A percentile compares a stretch with the other conserved stretches of the same genome.
Conservation (phyloP, 2,888 invertebrate genomes). For the Mycalesis mineus region DNA sequence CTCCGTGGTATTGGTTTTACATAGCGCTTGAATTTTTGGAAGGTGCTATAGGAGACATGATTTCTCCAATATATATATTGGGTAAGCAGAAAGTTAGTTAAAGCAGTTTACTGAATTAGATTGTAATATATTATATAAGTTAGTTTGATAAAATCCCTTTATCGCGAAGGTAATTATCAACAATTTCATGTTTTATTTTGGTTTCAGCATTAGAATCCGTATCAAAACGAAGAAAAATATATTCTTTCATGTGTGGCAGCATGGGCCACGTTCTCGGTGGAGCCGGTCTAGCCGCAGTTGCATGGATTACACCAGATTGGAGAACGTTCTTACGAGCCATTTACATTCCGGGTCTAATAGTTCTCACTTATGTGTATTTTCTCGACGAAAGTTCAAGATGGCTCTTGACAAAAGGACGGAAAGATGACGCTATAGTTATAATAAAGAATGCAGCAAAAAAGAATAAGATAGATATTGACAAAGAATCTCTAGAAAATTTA, state of each 20-base stretch:
- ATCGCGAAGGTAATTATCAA: too few species aligned
- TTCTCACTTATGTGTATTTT: conserved; percentile 81
- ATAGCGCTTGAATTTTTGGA: conserved; percentile 57
- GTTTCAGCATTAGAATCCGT: conserved; percentile 61
- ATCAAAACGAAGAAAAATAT: conserved; percentile 50
- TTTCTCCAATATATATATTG: conserved; percentile 56
- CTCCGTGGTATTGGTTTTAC: conserved; percentile 56
- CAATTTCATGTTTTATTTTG: conserved; percentile 2
- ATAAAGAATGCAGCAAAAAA: conserved; percentile 79
- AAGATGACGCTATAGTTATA: conserved; percentile 80
- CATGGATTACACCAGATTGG: conserved; percentile 81
- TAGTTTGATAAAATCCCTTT: too few species aligned
- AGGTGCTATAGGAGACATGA: conserved; percentile 57
- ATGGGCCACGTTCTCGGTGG: conserved; percentile 50
- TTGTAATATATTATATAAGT: too few species aligned
- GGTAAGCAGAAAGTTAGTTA: conserved; percentile 38
- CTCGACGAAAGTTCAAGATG: conserved; percentile 87
- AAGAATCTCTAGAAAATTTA: conserved; percentile 43
- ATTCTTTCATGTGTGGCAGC: conserved; percentile 44
- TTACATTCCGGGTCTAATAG: conserved; percentile 83
- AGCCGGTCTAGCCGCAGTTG: conserved; percentile 39
- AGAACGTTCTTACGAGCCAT: conserved; percentile 80
- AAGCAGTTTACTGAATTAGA: background rate
- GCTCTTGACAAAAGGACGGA: conserved; percentile 84
- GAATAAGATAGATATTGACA: conserved; percentile 53